Percentiles rank a stretch among this genome's conserved stretches.
These are phyloP conservation scores for Agriotes lineatus DNA, from an alignment of 2,888 invertebrate species.

Conservation along the genomic window DNA sequence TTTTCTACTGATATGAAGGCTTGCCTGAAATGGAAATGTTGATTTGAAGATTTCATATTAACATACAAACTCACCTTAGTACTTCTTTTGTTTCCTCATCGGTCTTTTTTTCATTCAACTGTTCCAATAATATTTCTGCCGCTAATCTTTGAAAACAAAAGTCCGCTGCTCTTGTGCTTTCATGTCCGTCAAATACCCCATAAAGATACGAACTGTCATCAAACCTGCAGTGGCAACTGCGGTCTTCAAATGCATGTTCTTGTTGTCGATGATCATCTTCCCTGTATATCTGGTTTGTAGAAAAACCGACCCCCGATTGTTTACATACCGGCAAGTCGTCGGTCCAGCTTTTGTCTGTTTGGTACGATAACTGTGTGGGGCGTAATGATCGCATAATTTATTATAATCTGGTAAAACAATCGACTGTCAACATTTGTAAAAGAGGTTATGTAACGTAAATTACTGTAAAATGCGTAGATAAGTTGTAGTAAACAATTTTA, in stretches of 20 bases:
- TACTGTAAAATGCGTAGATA: too few relatives aligned
- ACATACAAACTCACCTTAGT: too few relatives aligned
- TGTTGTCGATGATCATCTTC: constrained; percentile 78
- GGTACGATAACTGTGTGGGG: constrained; percentile 41
- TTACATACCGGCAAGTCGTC: constrained; percentile 90
- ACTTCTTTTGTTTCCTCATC: constrained; percentile 86
- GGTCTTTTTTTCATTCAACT: constrained; percentile 76
- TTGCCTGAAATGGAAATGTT: constrained; percentile 78
- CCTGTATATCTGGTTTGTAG: constrained; percentile 80
- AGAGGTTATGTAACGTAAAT: too few relatives aligned
- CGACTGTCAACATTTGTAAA: too few relatives aligned
- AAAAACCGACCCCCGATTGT: constrained; percentile 85
- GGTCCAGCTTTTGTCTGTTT: constrained; percentile 73
- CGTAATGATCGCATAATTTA: constrained; percentile 38
- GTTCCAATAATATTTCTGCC: constrained; percentile 86
- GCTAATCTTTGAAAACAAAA: constrained; percentile 87
- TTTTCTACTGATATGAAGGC: constrained; percentile 89
- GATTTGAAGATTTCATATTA: too few relatives aligned
- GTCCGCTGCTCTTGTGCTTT: constrained; percentile 79
- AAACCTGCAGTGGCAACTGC: constrained; percentile 85
- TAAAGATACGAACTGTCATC: constrained; percentile 84
- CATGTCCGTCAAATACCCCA: constrained; percentile 90
- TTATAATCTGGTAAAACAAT: too few relatives aligned
- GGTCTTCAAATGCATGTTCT: constrained; percentile 79
- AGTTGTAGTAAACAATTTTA: too few relatives aligned